These are phyloP conservation scores for Heliconius congener DNA, from an alignment of 1,140 invertebrate genomes.

Conservation along the genomic window DNA sequence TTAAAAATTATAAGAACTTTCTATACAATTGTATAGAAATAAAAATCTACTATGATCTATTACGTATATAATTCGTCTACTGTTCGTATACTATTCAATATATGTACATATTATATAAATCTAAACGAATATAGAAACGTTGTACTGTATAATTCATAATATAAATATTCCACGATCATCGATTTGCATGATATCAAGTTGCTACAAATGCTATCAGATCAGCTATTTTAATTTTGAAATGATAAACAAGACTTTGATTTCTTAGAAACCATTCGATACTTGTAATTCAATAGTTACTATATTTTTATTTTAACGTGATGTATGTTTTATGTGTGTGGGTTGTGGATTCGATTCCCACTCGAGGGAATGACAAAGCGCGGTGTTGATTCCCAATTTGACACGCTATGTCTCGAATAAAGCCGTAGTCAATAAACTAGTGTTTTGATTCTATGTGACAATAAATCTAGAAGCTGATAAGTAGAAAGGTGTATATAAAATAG, in stretches of 20 bases:
- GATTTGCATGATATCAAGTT: slow-evolving; percentile 13
- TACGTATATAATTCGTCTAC: background rate
- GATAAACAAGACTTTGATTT: slow-evolving; percentile 10
- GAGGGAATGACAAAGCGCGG: too few species aligned
- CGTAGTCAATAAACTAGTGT: too few species aligned
- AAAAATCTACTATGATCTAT: background rate
- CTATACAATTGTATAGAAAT: background rate
- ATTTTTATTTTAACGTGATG: too few species aligned
- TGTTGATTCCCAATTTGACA: too few species aligned
- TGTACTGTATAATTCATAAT: background rate
- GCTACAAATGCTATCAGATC: background rate
- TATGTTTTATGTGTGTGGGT: too few species aligned
- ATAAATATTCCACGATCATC: background rate
- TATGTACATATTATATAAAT: background rate
- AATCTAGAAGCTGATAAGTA: background rate
- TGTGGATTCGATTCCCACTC: too few species aligned
- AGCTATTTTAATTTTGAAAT: slow-evolving; percentile 1
- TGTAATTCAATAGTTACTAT: background rate
- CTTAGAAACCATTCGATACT: slow-evolving; percentile 19
- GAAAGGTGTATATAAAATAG: background rate
- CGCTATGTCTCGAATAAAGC: too few species aligned
- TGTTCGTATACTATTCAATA: background rate
- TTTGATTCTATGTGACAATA: too few species aligned
- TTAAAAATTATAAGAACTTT: too few species aligned
- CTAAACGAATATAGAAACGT: too few species aligned